Conservation (phyloP, 2,888 invertebrate species). For the Rotaria macrura region DNA sequence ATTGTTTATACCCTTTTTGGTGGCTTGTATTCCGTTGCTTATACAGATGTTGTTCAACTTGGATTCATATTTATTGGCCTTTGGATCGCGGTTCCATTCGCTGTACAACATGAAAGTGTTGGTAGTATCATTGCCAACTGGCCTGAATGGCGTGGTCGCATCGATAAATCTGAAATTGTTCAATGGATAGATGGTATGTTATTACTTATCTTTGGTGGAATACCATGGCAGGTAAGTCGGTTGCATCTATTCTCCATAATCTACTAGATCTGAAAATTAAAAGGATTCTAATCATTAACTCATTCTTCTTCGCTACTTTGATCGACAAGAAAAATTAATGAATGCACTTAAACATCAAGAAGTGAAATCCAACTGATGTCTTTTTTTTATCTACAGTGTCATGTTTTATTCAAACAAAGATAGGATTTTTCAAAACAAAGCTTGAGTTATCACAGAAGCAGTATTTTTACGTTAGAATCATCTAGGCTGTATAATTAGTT, state of each 20-base stretch:
- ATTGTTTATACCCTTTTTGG: slow-evolving; percentile 94
- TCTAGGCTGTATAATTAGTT: too few relatives aligned
- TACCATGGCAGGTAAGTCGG: slow-evolving; percentile 75
- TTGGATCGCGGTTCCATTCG: slow-evolving; percentile 29
- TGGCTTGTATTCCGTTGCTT: slow-evolving; percentile 92
- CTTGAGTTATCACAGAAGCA: too few relatives aligned
- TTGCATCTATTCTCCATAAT: too few relatives aligned
- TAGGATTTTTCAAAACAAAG: too few relatives aligned
- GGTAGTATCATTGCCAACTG: background rate
- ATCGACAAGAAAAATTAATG: slow-evolving; percentile 56
- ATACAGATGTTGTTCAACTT: slow-evolving; percentile 92
- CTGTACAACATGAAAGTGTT: slow-evolving; percentile 24
- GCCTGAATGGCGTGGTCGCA: slow-evolving; percentile 21
- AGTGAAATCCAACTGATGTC: background rate
- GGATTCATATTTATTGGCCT: slow-evolving; percentile 87
- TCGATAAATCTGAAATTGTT: slow-evolving; percentile 45
- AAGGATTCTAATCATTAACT: too few relatives aligned
- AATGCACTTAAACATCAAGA: background rate
- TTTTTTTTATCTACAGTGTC: background rate
- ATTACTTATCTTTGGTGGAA: slow-evolving; percentile 81
- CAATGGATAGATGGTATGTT: slow-evolving; percentile 80
- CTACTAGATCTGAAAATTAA: too few relatives aligned
- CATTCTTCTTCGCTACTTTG: too few relatives aligned
- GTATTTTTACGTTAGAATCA: too few relatives aligned
- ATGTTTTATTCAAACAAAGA: too few relatives aligned